These are phyloP conservation scores for Xylophagus ater DNA, from an alignment of 2,888 invertebrate species.

Conservation along the genomic window DNA sequence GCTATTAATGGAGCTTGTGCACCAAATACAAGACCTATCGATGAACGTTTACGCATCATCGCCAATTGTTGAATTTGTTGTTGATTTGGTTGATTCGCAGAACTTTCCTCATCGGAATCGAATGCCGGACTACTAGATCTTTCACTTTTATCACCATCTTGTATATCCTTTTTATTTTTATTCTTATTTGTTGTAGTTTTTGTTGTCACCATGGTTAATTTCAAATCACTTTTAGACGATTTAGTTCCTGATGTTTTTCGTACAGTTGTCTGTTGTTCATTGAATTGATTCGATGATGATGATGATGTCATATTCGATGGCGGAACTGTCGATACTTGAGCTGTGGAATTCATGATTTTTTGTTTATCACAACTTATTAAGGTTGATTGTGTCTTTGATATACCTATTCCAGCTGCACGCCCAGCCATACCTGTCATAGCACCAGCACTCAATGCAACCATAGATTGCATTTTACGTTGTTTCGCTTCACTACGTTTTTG, in stretches of 20 bases:
- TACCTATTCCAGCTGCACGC: conserved; percentile 72
- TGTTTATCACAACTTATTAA: conserved; percentile 61
- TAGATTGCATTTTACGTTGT: conserved; percentile 88
- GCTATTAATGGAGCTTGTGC: conserved; percentile 37
- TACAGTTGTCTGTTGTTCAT: conserved; percentile 19
- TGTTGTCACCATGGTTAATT: conserved; percentile 44
- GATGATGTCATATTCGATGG: conserved; percentile 23
- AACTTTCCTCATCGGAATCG: conserved; percentile 88
- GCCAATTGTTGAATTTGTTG: conserved; percentile 28
- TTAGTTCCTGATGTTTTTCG: conserved; percentile 18
- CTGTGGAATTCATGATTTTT: conserved; percentile 38
- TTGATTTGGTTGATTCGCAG: conserved; percentile 43
- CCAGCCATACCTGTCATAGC: conserved; percentile 88
- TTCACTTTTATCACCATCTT: conserved; percentile 62
- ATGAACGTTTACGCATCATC: conserved; percentile 35
- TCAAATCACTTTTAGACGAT: conserved; percentile 37
- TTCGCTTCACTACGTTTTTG: conserved; percentile 95
- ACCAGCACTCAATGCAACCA: conserved; percentile 83
- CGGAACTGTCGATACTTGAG: conserved; percentile 21
- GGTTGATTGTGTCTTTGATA: conserved; percentile 63
- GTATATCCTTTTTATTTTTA: conserved; percentile 31
- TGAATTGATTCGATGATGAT: conserved; percentile 24
- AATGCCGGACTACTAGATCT: conserved; percentile 88
- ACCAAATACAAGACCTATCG: conserved; percentile 38
- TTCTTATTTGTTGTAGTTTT: conserved; percentile 44